A percentile compares a stretch with the other conserved stretches of the same genome.
phyloP scores from a whole-genome alignment of 2,888 invertebrate genomes.

The Heliconius ismenius region DNA sequence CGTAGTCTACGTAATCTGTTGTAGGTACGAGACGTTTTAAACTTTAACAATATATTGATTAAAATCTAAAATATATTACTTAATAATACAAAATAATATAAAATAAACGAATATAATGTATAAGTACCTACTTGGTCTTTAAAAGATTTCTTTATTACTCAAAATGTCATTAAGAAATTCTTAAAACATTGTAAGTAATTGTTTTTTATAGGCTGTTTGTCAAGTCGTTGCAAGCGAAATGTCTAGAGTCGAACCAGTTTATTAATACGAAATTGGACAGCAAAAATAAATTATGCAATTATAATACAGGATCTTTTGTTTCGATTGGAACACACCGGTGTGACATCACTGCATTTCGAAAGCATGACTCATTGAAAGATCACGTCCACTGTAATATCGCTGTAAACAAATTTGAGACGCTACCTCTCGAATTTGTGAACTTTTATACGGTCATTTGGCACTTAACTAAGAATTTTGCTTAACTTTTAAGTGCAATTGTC shows the following conservation, averaged over 20 bases:
- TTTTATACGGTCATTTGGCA: conserved; percentile 11
- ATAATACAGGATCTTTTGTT: conserved; percentile 34
- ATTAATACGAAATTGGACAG: conserved; percentile 9
- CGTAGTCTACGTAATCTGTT: neutral
- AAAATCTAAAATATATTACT: neutral
- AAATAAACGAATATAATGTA: too few species aligned
- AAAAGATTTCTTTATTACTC: neutral
- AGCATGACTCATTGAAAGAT: conserved; percentile 37
- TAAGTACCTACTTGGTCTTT: too few species aligned
- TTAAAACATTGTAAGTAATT: neutral
- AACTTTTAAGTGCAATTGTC: neutral
- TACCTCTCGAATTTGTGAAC: conserved; percentile 26
- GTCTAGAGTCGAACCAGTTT: conserved; percentile 7
- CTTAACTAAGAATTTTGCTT: neutral
- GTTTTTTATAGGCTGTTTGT: conserved; percentile 3
- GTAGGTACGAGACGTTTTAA: neutral
- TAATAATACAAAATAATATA: too few species aligned
- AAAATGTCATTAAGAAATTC: neutral
- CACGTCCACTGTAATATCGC: conserved; percentile 28
- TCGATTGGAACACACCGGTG: conserved; percentile 34
- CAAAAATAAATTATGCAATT: conserved; percentile 33
- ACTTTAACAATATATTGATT: neutral
- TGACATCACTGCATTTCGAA: conserved; percentile 42
- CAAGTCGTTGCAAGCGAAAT: conserved; percentile 9
- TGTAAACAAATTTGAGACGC: conserved; percentile 31